Base-by-base conservation (phyloP, 2,888 invertebrate species). In the Lepidocyrtoides sp. region DNA sequence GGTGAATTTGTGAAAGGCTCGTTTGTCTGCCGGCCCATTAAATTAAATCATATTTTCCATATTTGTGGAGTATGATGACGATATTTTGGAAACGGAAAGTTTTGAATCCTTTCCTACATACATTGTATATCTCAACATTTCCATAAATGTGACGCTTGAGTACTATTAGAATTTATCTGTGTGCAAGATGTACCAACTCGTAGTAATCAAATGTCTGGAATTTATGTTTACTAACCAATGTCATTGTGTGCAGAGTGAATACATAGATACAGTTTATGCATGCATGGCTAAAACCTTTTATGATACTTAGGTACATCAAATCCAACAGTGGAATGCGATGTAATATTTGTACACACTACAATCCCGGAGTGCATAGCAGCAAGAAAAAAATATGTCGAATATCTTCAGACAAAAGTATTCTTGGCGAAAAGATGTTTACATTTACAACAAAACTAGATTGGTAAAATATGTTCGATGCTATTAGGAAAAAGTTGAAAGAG, bases 201-300 rank as follows among this genome's bases (percentile, higher is more conserved):
- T 57, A 7, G 17, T 7, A n/a, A n/a, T n/a, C n/a, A n/a, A n/a
- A 57, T 57, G 20, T 51, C 23, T 57, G 8, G 57, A 57, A 57
- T 57, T 57, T 57, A 57, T 57, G 57, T 23, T 57, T 57, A 57
- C 57, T n/a, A 57, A 57, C 57, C 20, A 51, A 51, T 51, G 51
- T n/a, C n/a, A n/a, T n/a, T n/a, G n/a, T n/a, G n/a, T n/a, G 36
- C 36, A 36, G 36, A 2, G 36, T 36, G 7, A n/a, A 51, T 51
- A 51, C 51, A 17, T 20, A 23, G 5, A 57, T 23, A 7, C n/a
- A 57, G 51, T 7, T 51, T 23, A 57, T 57, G 7, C 57, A 57
- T 57, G 2, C 3, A 20, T 20, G 57, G 2, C 0, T 57, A 57
- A 23, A 57, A 20, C 17, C 51, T 17, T 14, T 54, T 23, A 48